phyloP scores from a whole-genome alignment of 2,888 invertebrate species.

The Thecocarcelia acutangulata region DNA sequence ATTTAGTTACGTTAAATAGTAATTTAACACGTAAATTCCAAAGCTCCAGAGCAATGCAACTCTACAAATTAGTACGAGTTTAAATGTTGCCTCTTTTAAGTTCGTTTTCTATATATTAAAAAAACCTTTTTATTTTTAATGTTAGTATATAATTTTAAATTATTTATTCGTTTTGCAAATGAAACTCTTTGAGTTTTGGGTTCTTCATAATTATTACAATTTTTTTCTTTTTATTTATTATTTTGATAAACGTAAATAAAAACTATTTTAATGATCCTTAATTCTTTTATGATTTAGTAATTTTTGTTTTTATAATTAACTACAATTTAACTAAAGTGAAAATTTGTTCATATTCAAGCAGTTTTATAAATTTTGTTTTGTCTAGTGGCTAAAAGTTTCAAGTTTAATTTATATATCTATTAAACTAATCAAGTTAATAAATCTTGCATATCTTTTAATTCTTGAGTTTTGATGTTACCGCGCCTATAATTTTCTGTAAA shows the following conservation, averaged over 20 bases:
- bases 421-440: slow-evolving; percentile 47
- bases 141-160: slow-evolving; percentile 10
- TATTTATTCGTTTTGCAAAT: slow-evolving; percentile 75
- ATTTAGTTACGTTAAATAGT: too few species aligned
- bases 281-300: slow-evolving; percentile 2
- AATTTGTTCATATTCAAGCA: slow-evolving; percentile 46
- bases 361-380: slow-evolving; percentile 15
- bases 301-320: slow-evolving; percentile 19
- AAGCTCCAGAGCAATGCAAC: background rate
- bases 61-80: background rate
- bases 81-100: background rate
- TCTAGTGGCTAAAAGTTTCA: slow-evolving; percentile 6
- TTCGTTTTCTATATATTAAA: too few species aligned
- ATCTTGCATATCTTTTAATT: slow-evolving; percentile 31
- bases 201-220: slow-evolving; percentile 34
- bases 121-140: too few species aligned
- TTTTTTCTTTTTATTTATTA: too few species aligned
- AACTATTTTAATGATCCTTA: slow-evolving; percentile 25
- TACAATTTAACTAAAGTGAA: slow-evolving; percentile 30
- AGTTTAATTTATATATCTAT: slow-evolving; percentile 7
- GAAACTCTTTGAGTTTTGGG: slow-evolving; percentile 74
- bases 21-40: too few species aligned
- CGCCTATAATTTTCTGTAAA: slow-evolving; percentile 57
- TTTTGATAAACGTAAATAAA: slow-evolving; percentile 21
- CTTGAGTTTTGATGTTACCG: slow-evolving; percentile 68